Percentiles rank a stretch among this genome's conserved stretches.
phyloP scores from a whole-genome alignment of 2,888 invertebrate species.

The Horisme vitalbata region DNA sequence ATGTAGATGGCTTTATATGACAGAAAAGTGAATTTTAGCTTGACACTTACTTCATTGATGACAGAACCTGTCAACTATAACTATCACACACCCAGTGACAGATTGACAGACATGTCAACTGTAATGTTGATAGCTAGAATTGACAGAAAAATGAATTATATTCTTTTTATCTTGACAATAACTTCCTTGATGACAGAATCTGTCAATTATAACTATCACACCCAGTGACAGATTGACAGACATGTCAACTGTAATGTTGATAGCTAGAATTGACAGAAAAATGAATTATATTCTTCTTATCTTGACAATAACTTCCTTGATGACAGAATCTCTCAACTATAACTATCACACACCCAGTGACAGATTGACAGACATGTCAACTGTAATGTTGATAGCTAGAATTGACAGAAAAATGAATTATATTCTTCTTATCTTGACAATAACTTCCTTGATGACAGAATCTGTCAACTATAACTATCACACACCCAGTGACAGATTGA shows the following conservation, averaged over 20 bases:
- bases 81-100: no score
- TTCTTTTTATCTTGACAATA: background rate
- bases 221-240: slow-evolving; percentile 33
- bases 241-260: slow-evolving; percentile 32
- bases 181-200: slow-evolving; percentile 3
- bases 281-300: background rate
- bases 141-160: no score
- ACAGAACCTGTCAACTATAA: no score
- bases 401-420: slow-evolving; percentile 1
- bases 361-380: slow-evolving; percentile 20
- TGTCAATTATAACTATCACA: slow-evolving; percentile 13
- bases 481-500: slow-evolving; percentile 44
- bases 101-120: no score
- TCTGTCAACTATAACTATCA: slow-evolving; percentile 30
- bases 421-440: background rate
- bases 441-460: background rate
- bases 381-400: slow-evolving; percentile 29
- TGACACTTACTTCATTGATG: no score
- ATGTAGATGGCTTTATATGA: slow-evolving; percentile 24
- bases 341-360: slow-evolving; percentile 16
- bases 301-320: slow-evolving; percentile 24
- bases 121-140: no score
- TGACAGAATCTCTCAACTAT: slow-evolving; percentile 34
- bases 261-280: slow-evolving; percentile 1
- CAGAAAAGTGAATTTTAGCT: slow-evolving; percentile 2